A percentile compares a stretch with the other conserved stretches of the same genome.
These are phyloP conservation scores for Anseranas semipalmata DNA, from an alignment of 2,113 vertebrate species.

Conservation along the genomic window DNA sequence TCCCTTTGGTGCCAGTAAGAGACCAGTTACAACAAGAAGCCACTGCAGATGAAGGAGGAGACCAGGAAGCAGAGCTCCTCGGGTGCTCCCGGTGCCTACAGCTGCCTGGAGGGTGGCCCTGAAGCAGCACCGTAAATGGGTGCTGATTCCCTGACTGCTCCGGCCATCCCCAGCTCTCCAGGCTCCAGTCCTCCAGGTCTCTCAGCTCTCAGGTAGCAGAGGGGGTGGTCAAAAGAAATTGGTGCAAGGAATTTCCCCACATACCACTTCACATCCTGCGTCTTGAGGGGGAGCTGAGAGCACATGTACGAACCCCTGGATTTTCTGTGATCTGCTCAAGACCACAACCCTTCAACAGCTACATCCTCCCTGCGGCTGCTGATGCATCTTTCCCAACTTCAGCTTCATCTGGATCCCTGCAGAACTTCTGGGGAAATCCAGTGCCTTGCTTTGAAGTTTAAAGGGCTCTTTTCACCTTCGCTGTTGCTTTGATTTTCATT, in stretches of 20 bases:
- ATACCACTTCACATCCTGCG: conserved; percentile 31
- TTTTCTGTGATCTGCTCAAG: neutral
- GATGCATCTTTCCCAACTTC: neutral
- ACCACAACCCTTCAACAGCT: neutral
- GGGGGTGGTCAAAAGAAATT: neutral
- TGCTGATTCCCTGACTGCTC: neutral
- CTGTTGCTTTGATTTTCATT: conserved; percentile 46
- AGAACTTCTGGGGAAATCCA: neutral
- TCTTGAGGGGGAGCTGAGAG: conserved; percentile 66
- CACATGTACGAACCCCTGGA: conserved; percentile 26
- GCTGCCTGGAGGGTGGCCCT: neutral
- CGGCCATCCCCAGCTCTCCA: neutral
- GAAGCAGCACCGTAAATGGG: neutral
- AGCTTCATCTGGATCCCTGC: neutral
- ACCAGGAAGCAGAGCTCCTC: neutral
- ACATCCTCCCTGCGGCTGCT: neutral
- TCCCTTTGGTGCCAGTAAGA: neutral
- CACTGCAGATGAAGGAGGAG: neutral
- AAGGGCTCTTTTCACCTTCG: neutral
- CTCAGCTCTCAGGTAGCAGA: neutral
- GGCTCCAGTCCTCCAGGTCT: neutral
- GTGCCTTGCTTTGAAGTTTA: conserved; percentile 30
- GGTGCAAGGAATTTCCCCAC: neutral
- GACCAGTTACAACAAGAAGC: neutral
- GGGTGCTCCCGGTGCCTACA: neutral